phyloP scores from a whole-genome alignment of 2,888 invertebrate genomes.

The Taphrorychus bicolor region DNA sequence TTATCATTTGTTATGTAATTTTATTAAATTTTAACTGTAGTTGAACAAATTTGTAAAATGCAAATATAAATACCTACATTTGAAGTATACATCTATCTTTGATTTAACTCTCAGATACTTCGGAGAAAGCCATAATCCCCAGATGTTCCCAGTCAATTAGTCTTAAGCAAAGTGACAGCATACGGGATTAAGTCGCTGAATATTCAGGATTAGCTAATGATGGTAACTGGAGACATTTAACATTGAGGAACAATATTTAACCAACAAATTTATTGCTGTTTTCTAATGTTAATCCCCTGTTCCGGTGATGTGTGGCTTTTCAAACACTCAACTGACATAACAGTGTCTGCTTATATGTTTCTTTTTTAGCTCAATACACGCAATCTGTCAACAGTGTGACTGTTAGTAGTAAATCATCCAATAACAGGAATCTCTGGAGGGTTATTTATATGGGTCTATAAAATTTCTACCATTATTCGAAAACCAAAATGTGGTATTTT shows the following conservation, averaged over 20 bases:
- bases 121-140: constrained; percentile 3
- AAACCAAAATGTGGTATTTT: constrained; percentile 26
- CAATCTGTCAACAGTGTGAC: neutral
- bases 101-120: no score
- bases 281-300: constrained; percentile 24
- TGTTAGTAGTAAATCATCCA: no score
- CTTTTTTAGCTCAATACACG: neutral
- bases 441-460: neutral
- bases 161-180: neutral
- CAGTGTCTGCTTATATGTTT: no score
- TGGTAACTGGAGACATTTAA: no score
- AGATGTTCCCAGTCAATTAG: constrained; percentile 5
- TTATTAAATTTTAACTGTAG: constrained; percentile 5
- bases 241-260: constrained; percentile 22
- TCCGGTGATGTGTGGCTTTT: constrained; percentile 24
- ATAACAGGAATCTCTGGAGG: neutral
- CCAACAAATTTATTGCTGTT: constrained; percentile 24
- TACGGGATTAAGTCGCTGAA: neutral
- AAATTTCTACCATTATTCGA: constrained; percentile 4
- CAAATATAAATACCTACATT: constrained; percentile 6
- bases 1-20: constrained; percentile 1
- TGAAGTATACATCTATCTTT: constrained; percentile 2
- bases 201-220: no score
- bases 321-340: constrained; percentile 20
- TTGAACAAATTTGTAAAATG: constrained; percentile 15